phyloP scores from a whole-genome alignment of 2,888 invertebrate genomes.

The Orgyia antiqua region DNA sequence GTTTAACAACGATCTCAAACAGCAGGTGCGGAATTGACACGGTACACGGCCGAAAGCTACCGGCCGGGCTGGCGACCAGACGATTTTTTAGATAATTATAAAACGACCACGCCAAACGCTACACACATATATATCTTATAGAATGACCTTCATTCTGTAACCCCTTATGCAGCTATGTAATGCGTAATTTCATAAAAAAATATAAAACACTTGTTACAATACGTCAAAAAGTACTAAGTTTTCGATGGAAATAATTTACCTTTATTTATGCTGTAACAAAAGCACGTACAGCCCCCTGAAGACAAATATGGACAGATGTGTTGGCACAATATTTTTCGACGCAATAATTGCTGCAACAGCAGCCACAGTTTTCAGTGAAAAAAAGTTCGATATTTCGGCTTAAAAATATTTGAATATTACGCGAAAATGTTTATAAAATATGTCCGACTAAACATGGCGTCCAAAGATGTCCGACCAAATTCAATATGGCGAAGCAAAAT shows the following conservation, averaged over 20 bases:
- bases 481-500: constrained; percentile 79
- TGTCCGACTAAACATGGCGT: constrained; percentile 87
- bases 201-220: constrained; percentile 70
- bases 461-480: constrained; percentile 82
- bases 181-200: constrained; percentile 66
- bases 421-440: constrained; percentile 85
- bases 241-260: constrained; percentile 70
- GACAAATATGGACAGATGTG: constrained; percentile 67
- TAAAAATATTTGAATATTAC: constrained; percentile 79
- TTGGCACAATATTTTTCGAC: constrained; percentile 62
- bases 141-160: constrained; percentile 57
- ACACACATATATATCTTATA: constrained; percentile 38
- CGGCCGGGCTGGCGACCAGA: constrained; percentile 46
- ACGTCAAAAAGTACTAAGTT: constrained; percentile 73
- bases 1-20: constrained; percentile 33
- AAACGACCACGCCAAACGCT: constrained; percentile 59
- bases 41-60: constrained; percentile 25
- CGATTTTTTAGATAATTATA: constrained; percentile 61
- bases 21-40: constrained; percentile 40
- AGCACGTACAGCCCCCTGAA: constrained; percentile 68
- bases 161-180: constrained; percentile 28
- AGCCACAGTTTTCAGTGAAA: constrained; percentile 66
- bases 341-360: constrained; percentile 54
- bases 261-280: constrained; percentile 76
- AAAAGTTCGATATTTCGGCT: constrained; percentile 69